Evolutionary conservation across 2,888 invertebrate species (phyloP), one percentile per base, ranked within the genome.

Genomic region (Corythucha ciliata): DNA sequence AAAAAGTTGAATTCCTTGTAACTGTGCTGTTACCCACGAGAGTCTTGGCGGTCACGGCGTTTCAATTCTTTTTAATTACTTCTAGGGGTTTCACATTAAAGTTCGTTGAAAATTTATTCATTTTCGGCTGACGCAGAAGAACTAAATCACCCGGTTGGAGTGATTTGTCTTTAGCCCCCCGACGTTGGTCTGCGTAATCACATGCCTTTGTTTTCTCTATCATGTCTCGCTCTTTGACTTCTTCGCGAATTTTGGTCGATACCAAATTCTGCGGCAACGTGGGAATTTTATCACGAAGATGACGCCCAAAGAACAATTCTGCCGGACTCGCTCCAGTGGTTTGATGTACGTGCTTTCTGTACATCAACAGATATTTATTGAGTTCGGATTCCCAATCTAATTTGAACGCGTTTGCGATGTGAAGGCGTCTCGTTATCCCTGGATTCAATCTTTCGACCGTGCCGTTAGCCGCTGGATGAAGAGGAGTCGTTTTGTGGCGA

Each of bases 381-480:
- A 40, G 21, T 4, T 52, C 52, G 4, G 39, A 46, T n/a, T 26
- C 41, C 37, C 34, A 48, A 34, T 48, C 40, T 2, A 36, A 22
- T 8, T 5, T 25, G 22, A 21, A n/a, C 2, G 41, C 48, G 3
- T 41, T 22, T 10, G 48, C 48, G 18, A 48, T 48, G n/a, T 20
- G 25, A 2, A 48, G 22, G 20, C 48, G 34, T 40, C 20, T 32
- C 12, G 37, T 14, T 7, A 48, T 50, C 22, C 37, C 36, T 25
- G 37, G 36, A 20, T 40, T 39, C 21, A 37, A 26, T 8, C 47
- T 7, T 6, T 47, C 48, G 4, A 40, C 48, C n/a, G 36, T 20
- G 18, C 48, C 40, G 40, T 48, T 48, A 25, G 61, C 49, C 45
- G 54, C 54, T 4, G 60, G 59, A 54, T 55, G 59, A 6, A 44